Evolutionary conservation across 2,113 vertebrate species (phyloP), one percentile per base, ranked within the genome.

Genomic region (Oxyura jamaicensis): DNA sequence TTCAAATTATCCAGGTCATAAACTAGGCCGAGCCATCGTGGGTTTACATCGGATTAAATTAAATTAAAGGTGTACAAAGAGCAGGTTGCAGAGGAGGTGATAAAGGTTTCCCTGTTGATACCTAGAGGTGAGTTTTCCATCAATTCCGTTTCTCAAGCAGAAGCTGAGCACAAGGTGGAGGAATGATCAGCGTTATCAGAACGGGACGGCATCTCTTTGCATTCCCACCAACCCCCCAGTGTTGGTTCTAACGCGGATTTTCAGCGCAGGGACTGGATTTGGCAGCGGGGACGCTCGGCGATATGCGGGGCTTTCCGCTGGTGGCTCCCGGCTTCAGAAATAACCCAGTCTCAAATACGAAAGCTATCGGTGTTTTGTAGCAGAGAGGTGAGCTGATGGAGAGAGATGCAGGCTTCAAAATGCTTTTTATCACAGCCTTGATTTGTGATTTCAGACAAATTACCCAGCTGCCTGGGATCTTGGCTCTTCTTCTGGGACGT

Each of bases 361-460:
- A 11, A 52, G 76, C 44, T 21, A 0, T 42, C 6, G 0, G 25
- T 4, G 33, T 39, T 20, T 4, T 2, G 9, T 21, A 3, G 44
- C 3, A n/a, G 28, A 1, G 16, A 21, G 39, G 22, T 31, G 84
- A 87, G 69, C 25, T 35, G 73, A 48, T 20, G 6, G 15, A 33
- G 25, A 67, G 18, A 48, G 26, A 3, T 17, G 12, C 10, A 10
- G 26, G 10, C 31, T 75, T 17, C n/a, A 21, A 16, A 78, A 7
- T 11, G 12, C 28, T 17, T 8, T 41, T 44, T 6, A n/a, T 46
- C 6, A 0, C 35, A 7, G 31, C 10, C 8, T 5, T 33, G 39
- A 18, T 71, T 55, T 14, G 79, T 8, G 67, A n/a, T 90, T 67
- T 56, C 14, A 33, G 78, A 21, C 31, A 67, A 65, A 79, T 79